Percentiles rank a stretch among this genome's conserved stretches.
Conservation (phyloP, 2,113 vertebrate species). For the Gadus chalcogrammus region DNA sequence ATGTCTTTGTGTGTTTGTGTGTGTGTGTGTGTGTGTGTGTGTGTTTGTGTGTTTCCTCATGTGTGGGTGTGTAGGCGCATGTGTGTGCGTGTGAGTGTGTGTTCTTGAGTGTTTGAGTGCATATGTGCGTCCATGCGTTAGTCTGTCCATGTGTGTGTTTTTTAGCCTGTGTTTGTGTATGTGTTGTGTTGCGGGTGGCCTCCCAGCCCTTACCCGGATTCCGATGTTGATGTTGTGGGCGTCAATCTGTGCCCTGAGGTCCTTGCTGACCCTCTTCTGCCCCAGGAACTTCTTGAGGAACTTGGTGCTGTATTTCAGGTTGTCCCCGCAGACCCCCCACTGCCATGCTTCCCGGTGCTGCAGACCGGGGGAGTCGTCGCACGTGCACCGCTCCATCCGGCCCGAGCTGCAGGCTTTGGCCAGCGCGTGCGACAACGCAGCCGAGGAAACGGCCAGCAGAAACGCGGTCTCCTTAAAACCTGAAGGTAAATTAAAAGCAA, state of each 20-base stretch:
- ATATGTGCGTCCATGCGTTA: too few relatives aligned
- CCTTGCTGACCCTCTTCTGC: conserved; percentile 90
- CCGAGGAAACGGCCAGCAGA: conserved; percentile 88
- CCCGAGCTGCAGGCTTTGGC: conserved; percentile 95
- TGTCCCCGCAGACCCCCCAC: conserved; percentile 97
- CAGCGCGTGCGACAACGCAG: conserved; percentile 87
- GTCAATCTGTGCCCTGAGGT: conserved; percentile 89
- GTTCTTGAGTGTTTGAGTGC: too few relatives aligned
- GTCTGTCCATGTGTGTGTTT: too few relatives aligned
- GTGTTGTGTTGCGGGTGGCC: background rate
- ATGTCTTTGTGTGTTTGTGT: too few relatives aligned
- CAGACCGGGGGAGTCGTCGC: conserved; percentile 92
- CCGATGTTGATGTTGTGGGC: conserved; percentile 93
- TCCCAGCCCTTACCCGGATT: conserved; percentile 80
- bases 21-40: too few relatives aligned
- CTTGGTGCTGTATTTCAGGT: conserved; percentile 96
- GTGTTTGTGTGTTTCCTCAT: too few relatives aligned
- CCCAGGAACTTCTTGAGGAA: conserved; percentile 95
- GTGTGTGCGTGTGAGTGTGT: too few relatives aligned
- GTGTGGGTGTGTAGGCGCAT: too few relatives aligned
- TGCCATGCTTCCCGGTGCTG: conserved; percentile 97
- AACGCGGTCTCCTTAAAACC: conserved; percentile 97
- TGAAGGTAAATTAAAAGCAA: conserved; percentile 44
- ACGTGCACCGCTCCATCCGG: conserved; percentile 97
- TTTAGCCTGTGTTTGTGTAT: background rate